Conservation (phyloP, 2,113 vertebrate genomes). For the Donacobius atricapilla region DNA sequence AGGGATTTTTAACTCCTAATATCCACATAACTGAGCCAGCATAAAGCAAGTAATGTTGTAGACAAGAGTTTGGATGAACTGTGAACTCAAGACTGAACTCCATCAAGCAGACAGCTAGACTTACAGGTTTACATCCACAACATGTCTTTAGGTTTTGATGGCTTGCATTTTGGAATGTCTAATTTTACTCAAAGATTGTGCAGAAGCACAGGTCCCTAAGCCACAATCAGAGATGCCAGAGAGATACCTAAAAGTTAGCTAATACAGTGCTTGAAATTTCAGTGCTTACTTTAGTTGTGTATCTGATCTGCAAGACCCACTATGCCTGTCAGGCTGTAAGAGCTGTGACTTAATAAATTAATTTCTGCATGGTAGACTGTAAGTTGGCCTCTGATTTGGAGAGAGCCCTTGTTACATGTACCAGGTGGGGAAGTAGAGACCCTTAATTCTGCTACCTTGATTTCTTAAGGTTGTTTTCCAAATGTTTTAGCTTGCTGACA, state of each 20-base stretch:
- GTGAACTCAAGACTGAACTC: background rate
- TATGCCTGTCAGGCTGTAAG: background rate
- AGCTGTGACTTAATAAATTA: background rate
- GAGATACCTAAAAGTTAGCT: background rate
- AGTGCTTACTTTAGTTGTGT: background rate
- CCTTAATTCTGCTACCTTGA: background rate
- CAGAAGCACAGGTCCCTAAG: background rate
- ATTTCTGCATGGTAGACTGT: background rate
- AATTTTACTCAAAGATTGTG: background rate
- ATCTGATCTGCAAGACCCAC: background rate
- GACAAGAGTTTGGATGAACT: background rate
- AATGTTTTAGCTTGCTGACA: background rate
- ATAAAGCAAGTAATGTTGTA: background rate
- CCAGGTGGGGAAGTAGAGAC: background rate
- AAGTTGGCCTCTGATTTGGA: background rate
- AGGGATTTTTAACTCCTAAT: background rate
- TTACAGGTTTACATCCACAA: background rate
- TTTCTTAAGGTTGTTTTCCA: background rate
- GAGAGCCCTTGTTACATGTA: background rate
- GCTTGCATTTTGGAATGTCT: background rate
- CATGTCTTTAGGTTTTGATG: background rate
- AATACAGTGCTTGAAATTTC: background rate
- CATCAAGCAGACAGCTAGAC: background rate
- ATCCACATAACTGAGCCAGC: fast-evolving
- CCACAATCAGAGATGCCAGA: background rate